Evolutionary conservation across 2,113 vertebrate genomes (phyloP).

Genomic region (Mandrillus leucophaeus): DNA sequence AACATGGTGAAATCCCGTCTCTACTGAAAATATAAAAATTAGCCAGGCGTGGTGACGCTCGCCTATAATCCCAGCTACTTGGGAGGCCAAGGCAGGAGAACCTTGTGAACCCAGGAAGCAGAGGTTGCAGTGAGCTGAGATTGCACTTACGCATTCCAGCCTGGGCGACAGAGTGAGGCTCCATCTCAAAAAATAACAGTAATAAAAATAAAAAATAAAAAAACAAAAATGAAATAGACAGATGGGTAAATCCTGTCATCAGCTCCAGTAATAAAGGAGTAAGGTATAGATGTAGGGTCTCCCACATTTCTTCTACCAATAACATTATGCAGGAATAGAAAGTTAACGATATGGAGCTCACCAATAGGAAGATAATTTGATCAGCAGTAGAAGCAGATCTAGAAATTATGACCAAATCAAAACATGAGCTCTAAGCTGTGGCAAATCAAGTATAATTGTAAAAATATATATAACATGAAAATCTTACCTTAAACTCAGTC

Average conservation of each 20-base stretch:
- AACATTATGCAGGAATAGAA: neutral
- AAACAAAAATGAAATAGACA: neutral
- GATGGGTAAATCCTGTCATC: neutral
- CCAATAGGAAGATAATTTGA: neutral
- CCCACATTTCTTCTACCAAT: neutral
- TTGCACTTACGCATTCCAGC: too few relatives aligned
- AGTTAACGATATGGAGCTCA: neutral
- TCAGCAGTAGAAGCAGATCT: neutral
- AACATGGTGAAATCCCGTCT: too few relatives aligned
- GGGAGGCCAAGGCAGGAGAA: too few relatives aligned
- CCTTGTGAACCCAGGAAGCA: too few relatives aligned
- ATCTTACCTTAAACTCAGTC: neutral
- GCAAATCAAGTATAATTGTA: neutral
- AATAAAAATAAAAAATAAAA: too few relatives aligned
- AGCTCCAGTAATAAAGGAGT: neutral
- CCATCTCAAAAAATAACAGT: too few relatives aligned
- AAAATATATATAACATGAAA: neutral
- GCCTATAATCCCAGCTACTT: too few relatives aligned
- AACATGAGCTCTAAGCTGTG: neutral
- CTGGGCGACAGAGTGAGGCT: too few relatives aligned
- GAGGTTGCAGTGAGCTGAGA: too few relatives aligned
- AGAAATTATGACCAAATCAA: conserved; percentile 33
- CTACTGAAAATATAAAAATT: too few relatives aligned
- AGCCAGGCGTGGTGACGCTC: too few relatives aligned
- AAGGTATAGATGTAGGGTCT: neutral